Evolutionary conservation across 2,888 invertebrate species (phyloP).

Genomic region (Drosophila mulleri): DNA sequence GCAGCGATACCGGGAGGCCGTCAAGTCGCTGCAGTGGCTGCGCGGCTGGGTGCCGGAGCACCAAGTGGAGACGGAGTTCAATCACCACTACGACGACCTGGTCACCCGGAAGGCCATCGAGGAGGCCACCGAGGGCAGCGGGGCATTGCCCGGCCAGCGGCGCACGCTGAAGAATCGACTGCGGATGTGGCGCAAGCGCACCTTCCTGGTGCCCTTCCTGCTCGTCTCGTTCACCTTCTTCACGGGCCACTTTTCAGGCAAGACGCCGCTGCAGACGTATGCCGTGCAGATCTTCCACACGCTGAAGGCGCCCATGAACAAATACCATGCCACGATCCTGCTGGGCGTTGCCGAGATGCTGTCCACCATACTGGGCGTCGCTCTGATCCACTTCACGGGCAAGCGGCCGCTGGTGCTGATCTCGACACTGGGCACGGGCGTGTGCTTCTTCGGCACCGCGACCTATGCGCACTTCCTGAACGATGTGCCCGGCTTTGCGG

Average conservation of each 20-base stretch:
- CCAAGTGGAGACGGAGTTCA: slow-evolving; percentile 86
- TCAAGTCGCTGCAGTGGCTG: slow-evolving; percentile 90
- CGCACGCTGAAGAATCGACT: slow-evolving; percentile 71
- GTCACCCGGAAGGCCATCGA: slow-evolving; percentile 80
- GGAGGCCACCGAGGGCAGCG: slow-evolving; percentile 62
- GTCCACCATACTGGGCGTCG: slow-evolving; percentile 89
- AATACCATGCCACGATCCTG: slow-evolving; percentile 90
- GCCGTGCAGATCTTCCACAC: slow-evolving; percentile 91
- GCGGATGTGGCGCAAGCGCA: slow-evolving; percentile 86
- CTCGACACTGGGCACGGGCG: slow-evolving; percentile 88
- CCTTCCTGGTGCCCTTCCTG: slow-evolving; percentile 89
- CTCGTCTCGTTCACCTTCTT: slow-evolving; percentile 89
- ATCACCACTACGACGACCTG: slow-evolving; percentile 82
- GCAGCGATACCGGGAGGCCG: slow-evolving; percentile 88
- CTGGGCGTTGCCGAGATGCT: slow-evolving; percentile 90
- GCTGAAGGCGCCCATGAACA: slow-evolving; percentile 90
- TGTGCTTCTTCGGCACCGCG: slow-evolving; percentile 87
- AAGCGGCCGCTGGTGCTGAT: slow-evolving; percentile 89
- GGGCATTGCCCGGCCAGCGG: slow-evolving; percentile 37
- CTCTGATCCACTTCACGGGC: slow-evolving; percentile 90
- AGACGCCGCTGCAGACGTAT: slow-evolving; percentile 90
- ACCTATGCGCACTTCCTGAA: slow-evolving; percentile 84
- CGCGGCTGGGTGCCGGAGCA: slow-evolving; percentile 90
- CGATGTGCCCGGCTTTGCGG: slow-evolving; percentile 84
- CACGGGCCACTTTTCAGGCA: slow-evolving; percentile 91